Evolutionary conservation across 2,888 invertebrate genomes (phyloP), one percentile per base, ranked within the genome.

Genomic region (Dione juno): DNA sequence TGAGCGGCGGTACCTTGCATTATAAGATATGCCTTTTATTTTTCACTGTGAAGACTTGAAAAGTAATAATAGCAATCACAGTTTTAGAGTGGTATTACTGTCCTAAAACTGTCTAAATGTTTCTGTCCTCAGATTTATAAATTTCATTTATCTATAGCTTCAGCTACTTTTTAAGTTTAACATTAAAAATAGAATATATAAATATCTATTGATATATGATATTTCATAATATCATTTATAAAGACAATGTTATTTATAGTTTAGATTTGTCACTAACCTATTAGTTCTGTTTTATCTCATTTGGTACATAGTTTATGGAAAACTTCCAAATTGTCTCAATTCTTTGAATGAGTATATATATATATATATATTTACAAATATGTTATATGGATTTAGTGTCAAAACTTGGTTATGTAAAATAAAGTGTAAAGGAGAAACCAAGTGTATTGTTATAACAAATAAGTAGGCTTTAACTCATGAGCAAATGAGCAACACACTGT

Each of bases 391-490:
- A 6, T 57, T 0, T 57, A 40, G 7, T 57, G 57, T 57, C 40
- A 40, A 57, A 57, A 57, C 57, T 57, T 11, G 10, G 54, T 54
- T 37, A 57, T 57, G 61, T 45, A 28, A 61, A 61, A n/a, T 43
- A n/a, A 45, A 61, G 28, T 16, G 48, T 35, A 63, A 37, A 50
- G 19, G 64, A 64, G 63, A 63, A 48, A 54, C 54, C 45, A 40
- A 19, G 41, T 43, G 35, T 63, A 69, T 69, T 69, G 54, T 69
- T 63, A 69, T 69, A 63, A 6, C 54, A 53, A 68, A 61, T 35
- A 59, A 68, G 61, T 52, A 52, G 61, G 52, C 57, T 66, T 61
- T 35, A 35, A 61, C 37, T 48, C 37, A 37, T 61, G 58, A 50
- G 40, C 58, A 59, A 58, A 59, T 40, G n/a, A 53, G 43, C 50